These are phyloP conservation scores for Zaprionus nigranus DNA, from an alignment of 1,140 invertebrate genomes.

Conservation along the genomic window DNA sequence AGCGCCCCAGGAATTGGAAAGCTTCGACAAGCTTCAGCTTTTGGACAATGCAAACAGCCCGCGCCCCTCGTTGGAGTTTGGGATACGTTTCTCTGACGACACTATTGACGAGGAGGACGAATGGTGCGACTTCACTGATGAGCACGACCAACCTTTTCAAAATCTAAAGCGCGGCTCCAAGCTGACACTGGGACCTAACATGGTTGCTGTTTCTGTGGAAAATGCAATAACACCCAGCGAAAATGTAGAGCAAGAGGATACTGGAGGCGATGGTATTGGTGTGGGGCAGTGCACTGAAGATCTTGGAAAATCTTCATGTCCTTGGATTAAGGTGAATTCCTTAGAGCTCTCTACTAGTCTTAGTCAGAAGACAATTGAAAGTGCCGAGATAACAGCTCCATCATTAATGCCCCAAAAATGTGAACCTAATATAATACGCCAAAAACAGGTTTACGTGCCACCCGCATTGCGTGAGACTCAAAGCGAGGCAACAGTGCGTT, in stretches of 20 bases:
- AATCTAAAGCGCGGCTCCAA: constrained; percentile 18
- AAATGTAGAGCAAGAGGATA: constrained; percentile 30
- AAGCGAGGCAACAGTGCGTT: constrained; percentile 31
- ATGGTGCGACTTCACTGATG: constrained; percentile 65
- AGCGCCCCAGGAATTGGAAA: constrained; percentile 17
- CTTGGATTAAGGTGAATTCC: constrained; percentile 51
- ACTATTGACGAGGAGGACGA: constrained; percentile 52
- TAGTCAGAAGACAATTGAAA: not conserved
- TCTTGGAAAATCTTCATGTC: constrained; percentile 22
- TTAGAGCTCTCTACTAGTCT: not conserved
- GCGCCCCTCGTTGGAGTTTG: constrained; percentile 33
- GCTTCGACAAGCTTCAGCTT: constrained; percentile 13
- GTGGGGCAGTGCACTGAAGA: constrained; percentile 35
- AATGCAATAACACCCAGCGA: constrained; percentile 23
- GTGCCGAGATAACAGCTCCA: not conserved
- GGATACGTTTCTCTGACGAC: constrained; percentile 34
- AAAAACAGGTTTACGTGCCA: constrained; percentile 55
- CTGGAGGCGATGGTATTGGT: constrained; percentile 57
- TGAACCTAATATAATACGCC: not conserved
- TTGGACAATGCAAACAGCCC: constrained; percentile 16
- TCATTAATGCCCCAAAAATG: not conserved
- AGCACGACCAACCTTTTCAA: constrained; percentile 51
- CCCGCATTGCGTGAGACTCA: constrained; percentile 70
- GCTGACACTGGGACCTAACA: constrained; percentile 11
- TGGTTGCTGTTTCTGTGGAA: not conserved